These are phyloP conservation scores for Cinclus mexicanus DNA, from an alignment of 2,113 vertebrate genomes.

Conservation along the genomic window DNA sequence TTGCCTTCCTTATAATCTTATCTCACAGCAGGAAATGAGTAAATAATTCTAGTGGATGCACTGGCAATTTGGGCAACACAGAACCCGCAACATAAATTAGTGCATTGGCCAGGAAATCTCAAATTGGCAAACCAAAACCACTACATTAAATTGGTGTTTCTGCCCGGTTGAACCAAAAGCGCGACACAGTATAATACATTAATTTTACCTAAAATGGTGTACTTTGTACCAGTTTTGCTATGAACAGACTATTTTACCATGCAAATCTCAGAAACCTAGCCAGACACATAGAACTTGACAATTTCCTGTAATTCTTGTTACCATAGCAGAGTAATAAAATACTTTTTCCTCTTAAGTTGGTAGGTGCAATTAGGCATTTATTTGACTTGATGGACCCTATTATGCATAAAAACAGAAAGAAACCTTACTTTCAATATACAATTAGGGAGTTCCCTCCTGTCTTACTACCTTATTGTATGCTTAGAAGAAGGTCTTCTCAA, in stretches of 20 bases:
- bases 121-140: too few relatives aligned
- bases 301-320: background rate
- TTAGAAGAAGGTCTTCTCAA: background rate
- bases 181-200: background rate
- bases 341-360: background rate
- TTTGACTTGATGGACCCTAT: background rate
- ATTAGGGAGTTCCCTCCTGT: background rate
- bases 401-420: background rate
- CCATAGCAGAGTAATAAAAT: background rate
- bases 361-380: background rate
- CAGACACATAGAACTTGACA: background rate
- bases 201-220: background rate
- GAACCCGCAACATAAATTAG: too few relatives aligned
- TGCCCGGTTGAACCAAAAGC: too few relatives aligned
- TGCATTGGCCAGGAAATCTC: too few relatives aligned
- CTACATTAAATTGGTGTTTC: too few relatives aligned
- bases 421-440: background rate
- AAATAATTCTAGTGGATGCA: too few relatives aligned
- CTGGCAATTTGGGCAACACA: too few relatives aligned
- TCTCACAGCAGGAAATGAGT: too few relatives aligned
- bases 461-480: background rate
- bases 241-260: background rate
- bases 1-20: too few relatives aligned
- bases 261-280: background rate
- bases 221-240: background rate